These are phyloP conservation scores for Protophormia terraenovae DNA, from an alignment of 2,888 invertebrate species.

Conservation along the genomic window DNA sequence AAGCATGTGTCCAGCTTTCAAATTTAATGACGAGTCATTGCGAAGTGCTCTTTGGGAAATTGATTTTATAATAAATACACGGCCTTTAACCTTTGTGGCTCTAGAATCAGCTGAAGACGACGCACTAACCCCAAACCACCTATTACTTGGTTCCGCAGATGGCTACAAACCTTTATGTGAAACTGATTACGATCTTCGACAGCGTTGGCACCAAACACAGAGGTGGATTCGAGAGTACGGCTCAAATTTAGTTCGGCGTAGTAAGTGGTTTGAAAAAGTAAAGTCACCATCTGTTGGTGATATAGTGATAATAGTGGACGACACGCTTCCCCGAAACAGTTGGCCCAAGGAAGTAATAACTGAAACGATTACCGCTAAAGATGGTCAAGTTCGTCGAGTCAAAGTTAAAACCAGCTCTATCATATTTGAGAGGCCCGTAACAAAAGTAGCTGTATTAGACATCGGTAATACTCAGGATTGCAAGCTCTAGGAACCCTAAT, in stretches of 20 bases:
- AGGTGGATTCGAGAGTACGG: constrained; percentile 8
- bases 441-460: too few relatives aligned
- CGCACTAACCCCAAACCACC: background rate
- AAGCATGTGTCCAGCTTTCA: too few relatives aligned
- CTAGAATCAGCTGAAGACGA: too few relatives aligned
- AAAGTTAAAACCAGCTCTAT: too few relatives aligned
- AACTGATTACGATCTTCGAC: background rate
- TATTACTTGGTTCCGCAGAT: background rate
- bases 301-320: too few relatives aligned
- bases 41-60: constrained; percentile 8
- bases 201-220: constrained; percentile 31
- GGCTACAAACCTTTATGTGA: background rate
- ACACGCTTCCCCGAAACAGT: too few relatives aligned
- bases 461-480: constrained; percentile 16
- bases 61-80: background rate
- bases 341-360: too few relatives aligned
- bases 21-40: too few relatives aligned
- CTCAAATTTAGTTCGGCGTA: constrained; percentile 24
- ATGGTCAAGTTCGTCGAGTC: too few relatives aligned
- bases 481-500: constrained; percentile 28
- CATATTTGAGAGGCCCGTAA: too few relatives aligned
- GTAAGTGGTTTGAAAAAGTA: constrained; percentile 33
- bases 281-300: too few relatives aligned
- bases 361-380: too few relatives aligned
- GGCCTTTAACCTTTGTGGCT: constrained; percentile 13